Conservation (phyloP, 2,113 vertebrate genomes). For the Mastomys natalensis region DNA sequence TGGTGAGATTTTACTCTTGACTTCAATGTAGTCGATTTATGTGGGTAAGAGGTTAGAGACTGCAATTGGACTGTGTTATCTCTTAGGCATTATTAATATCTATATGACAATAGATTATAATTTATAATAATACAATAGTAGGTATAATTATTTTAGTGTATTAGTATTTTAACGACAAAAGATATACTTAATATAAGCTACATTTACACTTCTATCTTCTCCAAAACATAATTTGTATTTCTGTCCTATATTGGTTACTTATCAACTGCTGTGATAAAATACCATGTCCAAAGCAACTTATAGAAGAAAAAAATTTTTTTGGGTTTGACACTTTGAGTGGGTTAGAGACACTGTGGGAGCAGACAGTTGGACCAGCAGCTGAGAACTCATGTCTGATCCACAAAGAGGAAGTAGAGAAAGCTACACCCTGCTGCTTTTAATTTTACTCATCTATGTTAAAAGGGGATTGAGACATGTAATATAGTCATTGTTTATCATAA, state of each 20-base stretch:
- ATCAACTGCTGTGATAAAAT: not conserved
- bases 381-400: not conserved
- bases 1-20: conserved; percentile 83
- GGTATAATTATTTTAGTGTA: not conserved
- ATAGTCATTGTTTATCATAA: not conserved
- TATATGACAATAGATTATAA: not conserved
- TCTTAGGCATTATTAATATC: not conserved
- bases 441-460: not conserved
- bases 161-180: not conserved
- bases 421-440: not conserved
- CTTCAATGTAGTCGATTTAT: not conserved
- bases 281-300: not conserved
- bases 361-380: not conserved
- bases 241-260: not conserved
- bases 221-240: not conserved
- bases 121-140: not conserved
- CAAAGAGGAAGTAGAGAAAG: not conserved
- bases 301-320: not conserved
- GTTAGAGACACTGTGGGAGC: not conserved
- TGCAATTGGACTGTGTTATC: not conserved
- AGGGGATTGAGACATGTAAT: not conserved
- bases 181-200: not conserved
- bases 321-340: not conserved
- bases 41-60: not conserved
- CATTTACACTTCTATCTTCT: not conserved